A percentile compares a stretch with the other conserved stretches of the same genome.
Evolutionary conservation across 2,113 vertebrate species (phyloP).

Genomic region (Gila orcuttii): DNA sequence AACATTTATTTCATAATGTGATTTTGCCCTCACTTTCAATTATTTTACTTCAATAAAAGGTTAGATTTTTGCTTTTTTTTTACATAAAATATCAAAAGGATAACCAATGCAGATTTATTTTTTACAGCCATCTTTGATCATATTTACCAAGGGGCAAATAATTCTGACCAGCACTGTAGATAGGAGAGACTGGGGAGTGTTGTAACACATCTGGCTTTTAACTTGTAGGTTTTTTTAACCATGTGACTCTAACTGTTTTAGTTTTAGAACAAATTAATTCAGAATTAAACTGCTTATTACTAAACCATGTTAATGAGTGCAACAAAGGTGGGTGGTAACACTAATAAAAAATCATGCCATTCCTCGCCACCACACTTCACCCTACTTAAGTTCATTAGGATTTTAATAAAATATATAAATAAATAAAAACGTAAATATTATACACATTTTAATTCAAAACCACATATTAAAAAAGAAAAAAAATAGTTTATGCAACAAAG

Average conservation of each 20-base stretch:
- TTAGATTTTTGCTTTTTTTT: no score
- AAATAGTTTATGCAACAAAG: not conserved
- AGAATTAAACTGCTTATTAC: not conserved
- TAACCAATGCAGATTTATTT: no score
- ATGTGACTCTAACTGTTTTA: not conserved
- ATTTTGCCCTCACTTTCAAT: no score
- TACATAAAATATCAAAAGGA: no score
- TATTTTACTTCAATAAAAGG: no score
- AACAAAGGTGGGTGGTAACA: not conserved
- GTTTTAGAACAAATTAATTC: not conserved
- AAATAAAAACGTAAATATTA: no score
- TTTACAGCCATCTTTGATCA: no score
- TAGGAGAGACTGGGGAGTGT: not conserved
- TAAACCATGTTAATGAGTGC: constrained; percentile 1
- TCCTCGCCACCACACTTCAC: not conserved
- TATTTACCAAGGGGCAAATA: no score
- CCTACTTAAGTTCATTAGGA: not conserved
- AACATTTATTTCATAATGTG: no score
- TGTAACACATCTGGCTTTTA: not conserved
- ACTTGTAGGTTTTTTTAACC: no score
- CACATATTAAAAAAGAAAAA: not conserved
- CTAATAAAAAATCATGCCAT: not conserved
- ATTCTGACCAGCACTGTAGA: not conserved
- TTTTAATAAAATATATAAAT: no score
- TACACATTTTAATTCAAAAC: not conserved